phyloP scores from a whole-genome alignment of 2,888 invertebrate genomes.

The Drosophila quinaria region DNA sequence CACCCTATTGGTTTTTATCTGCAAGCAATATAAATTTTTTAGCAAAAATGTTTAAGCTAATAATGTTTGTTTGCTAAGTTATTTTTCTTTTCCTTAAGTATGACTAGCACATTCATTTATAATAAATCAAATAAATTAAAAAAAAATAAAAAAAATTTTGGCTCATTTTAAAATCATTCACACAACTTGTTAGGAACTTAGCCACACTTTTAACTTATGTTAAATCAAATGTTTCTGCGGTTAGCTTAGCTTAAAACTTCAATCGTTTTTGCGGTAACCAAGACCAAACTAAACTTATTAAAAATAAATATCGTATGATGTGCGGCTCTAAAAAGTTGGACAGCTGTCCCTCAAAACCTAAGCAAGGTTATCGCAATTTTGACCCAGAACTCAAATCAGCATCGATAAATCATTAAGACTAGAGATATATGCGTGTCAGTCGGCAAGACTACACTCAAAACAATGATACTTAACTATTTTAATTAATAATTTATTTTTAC shows the following conservation, averaged over 20 bases:
- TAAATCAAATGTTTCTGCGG: slow-evolving; percentile 8
- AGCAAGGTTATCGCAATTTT: slow-evolving; percentile 25
- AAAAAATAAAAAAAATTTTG: background rate
- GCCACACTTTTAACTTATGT: slow-evolving; percentile 2
- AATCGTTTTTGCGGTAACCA: slow-evolving; percentile 2
- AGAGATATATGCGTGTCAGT: background rate
- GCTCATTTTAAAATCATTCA: background rate
- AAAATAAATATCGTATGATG: slow-evolving; percentile 16
- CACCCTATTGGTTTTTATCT: too few relatives aligned
- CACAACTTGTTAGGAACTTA: slow-evolving; percentile 6
- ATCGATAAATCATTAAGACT: background rate
- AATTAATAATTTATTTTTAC: too few relatives aligned
- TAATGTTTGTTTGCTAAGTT: too few relatives aligned
- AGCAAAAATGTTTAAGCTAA: background rate
- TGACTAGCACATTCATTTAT: too few relatives aligned
- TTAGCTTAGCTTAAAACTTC: slow-evolving; percentile 7
- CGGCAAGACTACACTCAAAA: background rate
- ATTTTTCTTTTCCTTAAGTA: too few relatives aligned
- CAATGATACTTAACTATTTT: background rate
- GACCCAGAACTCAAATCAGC: slow-evolving; percentile 10
- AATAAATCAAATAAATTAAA: too few relatives aligned
- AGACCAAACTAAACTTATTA: slow-evolving; percentile 18
- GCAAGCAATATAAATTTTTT: background rate
- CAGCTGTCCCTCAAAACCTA: slow-evolving; percentile 31
- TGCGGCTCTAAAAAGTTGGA: slow-evolving; percentile 32